A percentile compares a stretch with the other conserved stretches of the same genome.
These are phyloP conservation scores for Pelodytes ibericus DNA, from an alignment of 2,797 vertebrate species.

Conservation along the genomic window DNA sequence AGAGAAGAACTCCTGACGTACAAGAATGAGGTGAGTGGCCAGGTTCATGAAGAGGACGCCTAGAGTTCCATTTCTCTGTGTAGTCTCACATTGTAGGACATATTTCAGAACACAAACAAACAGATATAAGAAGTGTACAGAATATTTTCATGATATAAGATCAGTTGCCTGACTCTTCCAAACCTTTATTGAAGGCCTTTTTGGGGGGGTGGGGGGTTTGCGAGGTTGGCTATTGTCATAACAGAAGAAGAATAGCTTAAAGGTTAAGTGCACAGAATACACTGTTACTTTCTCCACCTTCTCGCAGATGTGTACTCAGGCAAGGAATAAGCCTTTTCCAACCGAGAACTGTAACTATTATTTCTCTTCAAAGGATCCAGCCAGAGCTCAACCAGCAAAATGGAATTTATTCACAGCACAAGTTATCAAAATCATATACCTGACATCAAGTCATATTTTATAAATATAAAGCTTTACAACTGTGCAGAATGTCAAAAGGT, in stretches of 20 bases:
- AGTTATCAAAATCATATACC: constrained; percentile 74
- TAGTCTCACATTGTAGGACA: constrained; percentile 28
- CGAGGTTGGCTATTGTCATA: constrained; percentile 47
- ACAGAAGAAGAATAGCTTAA: constrained; percentile 44
- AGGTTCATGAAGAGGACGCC: constrained; percentile 23
- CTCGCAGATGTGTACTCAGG: constrained; percentile 40
- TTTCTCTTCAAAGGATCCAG: constrained; percentile 67
- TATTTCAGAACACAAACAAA: constrained; percentile 30
- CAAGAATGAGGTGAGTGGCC: neutral
- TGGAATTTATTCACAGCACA: constrained; percentile 71
- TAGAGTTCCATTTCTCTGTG: constrained; percentile 19
- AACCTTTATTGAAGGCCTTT: constrained; percentile 22
- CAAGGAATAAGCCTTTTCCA: constrained; percentile 10
- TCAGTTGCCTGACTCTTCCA: constrained; percentile 41
- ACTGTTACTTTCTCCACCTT: constrained; percentile 31
- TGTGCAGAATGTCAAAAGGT: constrained; percentile 68
- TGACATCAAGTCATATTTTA: constrained; percentile 80
- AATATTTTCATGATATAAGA: constrained; percentile 40
- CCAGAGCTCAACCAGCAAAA: constrained; percentile 62
- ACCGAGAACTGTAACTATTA: constrained; percentile 55
- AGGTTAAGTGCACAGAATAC: constrained; percentile 45
- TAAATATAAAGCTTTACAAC: constrained; percentile 69
- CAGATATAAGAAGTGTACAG: constrained; percentile 38
- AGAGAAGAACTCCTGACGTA: neutral
- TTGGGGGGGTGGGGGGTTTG: too few species aligned